Evolutionary conservation across 2,888 invertebrate genomes (phyloP).

Genomic region (Escarpia spicata): DNA sequence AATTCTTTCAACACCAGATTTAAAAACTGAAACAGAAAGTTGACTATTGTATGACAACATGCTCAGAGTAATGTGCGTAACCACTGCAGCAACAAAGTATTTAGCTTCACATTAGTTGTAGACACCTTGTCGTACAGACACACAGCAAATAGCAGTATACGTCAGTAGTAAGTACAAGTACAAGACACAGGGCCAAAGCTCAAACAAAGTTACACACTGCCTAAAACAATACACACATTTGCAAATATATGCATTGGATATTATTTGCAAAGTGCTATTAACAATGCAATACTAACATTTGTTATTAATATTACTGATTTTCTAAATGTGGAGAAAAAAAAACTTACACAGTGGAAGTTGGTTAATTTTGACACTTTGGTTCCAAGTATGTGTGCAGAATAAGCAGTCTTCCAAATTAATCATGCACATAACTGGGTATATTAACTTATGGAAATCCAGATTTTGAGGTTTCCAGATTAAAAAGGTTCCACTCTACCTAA

Average conservation of each 20-base stretch:
- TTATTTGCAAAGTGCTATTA: neutral
- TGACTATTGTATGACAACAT: neutral
- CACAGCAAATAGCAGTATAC: neutral
- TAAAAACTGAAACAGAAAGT: slow-evolving; percentile 66
- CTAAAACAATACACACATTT: slow-evolving; percentile 14
- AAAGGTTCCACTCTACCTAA: neutral
- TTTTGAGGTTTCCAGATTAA: no score
- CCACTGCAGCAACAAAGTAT: neutral
- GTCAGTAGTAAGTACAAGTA: neutral
- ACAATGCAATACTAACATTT: neutral
- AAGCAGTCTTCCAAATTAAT: no score
- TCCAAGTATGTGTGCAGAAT: no score
- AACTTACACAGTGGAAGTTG: no score
- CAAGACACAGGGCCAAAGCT: no score
- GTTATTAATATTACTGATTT: neutral
- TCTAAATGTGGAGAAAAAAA: neutral
- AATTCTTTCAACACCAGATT: slow-evolving; percentile 77
- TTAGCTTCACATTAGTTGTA: neutral
- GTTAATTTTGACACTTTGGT: no score
- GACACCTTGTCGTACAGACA: neutral
- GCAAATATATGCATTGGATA: neutral
- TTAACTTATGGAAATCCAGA: no score
- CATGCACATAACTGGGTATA: no score
- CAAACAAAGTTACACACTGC: neutral
- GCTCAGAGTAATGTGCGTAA: neutral